Conservation (phyloP, 2,888 invertebrate genomes). For the Drosophila ustulata region DNA sequence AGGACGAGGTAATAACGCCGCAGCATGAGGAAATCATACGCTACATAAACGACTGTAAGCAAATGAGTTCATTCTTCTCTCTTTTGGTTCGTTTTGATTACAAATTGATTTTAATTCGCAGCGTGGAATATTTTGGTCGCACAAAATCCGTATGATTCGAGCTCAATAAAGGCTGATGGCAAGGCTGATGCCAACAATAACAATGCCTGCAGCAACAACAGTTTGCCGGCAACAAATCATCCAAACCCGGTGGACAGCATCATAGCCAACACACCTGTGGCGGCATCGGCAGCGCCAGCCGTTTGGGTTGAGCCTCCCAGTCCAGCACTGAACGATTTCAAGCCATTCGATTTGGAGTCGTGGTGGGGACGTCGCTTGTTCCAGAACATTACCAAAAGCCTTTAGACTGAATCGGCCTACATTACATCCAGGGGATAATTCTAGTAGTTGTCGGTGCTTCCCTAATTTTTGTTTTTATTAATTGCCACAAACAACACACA, state of each 20-base stretch:
- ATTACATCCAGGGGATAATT: conserved; percentile 3
- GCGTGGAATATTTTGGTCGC: conserved; percentile 85
- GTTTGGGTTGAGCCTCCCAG: conserved; percentile 91
- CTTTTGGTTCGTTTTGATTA: neutral
- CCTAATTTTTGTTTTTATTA: conserved; percentile 31
- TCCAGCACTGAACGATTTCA: conserved; percentile 91
- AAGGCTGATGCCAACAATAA: conserved; percentile 81
- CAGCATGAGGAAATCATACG: conserved; percentile 95
- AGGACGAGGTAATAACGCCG: conserved; percentile 88
- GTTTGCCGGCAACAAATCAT: conserved; percentile 16
- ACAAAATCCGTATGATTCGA: conserved; percentile 83
- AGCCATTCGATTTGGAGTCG: conserved; percentile 95
- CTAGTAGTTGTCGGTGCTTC: conserved; percentile 47
- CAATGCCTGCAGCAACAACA: conserved; percentile 67
- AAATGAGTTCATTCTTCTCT: neutral
- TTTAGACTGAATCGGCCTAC: conserved; percentile 84
- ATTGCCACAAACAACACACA: conserved; percentile 43
- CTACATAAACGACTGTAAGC: conserved; percentile 94
- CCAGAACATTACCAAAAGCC: conserved; percentile 93
- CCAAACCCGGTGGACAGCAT: conserved; percentile 84
- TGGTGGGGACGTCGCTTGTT: conserved; percentile 96
- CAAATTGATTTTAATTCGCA: conserved; percentile 38
- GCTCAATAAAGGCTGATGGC: conserved; percentile 46
- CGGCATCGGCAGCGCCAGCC: conserved; percentile 67
- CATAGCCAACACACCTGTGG: conserved; percentile 71